These are phyloP conservation scores for Rhynchophorus ferrugineus DNA, from an alignment of 1,140 invertebrate species.

Conservation along the genomic window DNA sequence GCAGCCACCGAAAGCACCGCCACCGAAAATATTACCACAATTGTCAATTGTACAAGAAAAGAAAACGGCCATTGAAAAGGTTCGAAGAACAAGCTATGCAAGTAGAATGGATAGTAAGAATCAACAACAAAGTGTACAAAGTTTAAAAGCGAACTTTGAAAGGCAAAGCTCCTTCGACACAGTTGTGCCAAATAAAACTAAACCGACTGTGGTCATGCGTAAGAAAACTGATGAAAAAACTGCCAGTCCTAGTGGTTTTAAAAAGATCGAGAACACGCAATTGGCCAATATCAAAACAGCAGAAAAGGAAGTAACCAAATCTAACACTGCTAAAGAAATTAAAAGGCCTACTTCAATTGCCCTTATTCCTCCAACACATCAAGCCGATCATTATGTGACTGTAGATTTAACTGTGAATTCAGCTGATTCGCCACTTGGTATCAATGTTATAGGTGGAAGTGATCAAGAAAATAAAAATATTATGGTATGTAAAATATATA, in stretches of 20 bases:
- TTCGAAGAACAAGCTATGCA: constrained; percentile 18
- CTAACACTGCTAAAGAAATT: not conserved
- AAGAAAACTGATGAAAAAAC: not conserved
- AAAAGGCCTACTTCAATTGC: no score
- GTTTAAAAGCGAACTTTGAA: constrained; percentile 56
- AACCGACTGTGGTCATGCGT: constrained; percentile 10
- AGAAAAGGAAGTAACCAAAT: not conserved
- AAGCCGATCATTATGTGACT: constrained; percentile 7
- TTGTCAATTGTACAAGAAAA: no score
- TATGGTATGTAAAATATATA: constrained; percentile 53
- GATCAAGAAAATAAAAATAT: constrained; percentile 89
- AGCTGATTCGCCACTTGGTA: constrained; percentile 69
- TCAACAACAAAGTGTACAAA: constrained; percentile 45
- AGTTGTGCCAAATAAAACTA: constrained; percentile 37
- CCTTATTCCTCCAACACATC: no score
- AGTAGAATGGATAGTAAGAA: no score
- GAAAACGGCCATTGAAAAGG: no score
- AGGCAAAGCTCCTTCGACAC: constrained; percentile 35
- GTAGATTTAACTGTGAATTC: constrained; percentile 43
- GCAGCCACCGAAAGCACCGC: no score
- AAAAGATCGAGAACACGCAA: no score
- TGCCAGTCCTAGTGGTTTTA: not conserved
- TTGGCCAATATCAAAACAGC: not conserved
- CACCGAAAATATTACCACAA: no score
- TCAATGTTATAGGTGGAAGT: constrained; percentile 77